Percentiles rank a stretch among this genome's conserved stretches.
phyloP scores from a whole-genome alignment of 92 coral and sea anemone genomes.

The Meandrina meandrites region DNA sequence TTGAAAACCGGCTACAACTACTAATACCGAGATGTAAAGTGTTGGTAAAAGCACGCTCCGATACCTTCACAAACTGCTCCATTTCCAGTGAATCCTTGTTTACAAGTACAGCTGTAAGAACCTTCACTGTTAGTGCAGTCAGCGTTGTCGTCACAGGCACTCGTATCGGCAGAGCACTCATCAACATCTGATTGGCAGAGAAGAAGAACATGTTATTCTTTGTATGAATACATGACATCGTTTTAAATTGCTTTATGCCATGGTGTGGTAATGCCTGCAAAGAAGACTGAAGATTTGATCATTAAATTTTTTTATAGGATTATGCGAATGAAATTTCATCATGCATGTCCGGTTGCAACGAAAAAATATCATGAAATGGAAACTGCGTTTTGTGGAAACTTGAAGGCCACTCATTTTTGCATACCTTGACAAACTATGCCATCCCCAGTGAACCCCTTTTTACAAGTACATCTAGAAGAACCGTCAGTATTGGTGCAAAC shows the following conservation, averaged over 20 bases:
- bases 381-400: neutral
- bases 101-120: conserved; percentile 46
- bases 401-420: neutral
- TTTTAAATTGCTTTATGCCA: too few species aligned
- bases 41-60: too few species aligned
- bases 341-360: too few species aligned
- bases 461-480: conserved; percentile 51
- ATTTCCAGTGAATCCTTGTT: conserved; percentile 57
- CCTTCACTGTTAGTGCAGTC: conserved; percentile 27
- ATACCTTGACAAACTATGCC: conserved; percentile 43
- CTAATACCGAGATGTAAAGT: too few species aligned
- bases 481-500: conserved; percentile 53
- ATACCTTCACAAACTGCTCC: conserved; percentile 39
- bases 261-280: too few species aligned
- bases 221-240: too few species aligned
- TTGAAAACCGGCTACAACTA: too few species aligned
- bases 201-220: neutral
- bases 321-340: too few species aligned
- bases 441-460: conserved; percentile 29
- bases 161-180: conserved; percentile 34
- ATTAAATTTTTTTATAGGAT: too few species aligned
- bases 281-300: too few species aligned
- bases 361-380: too few species aligned
- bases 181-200: conserved; percentile 26
- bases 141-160: conserved; percentile 30